Conservation (phyloP, 2,113 vertebrate species). For the Macquaria australasica region DNA sequence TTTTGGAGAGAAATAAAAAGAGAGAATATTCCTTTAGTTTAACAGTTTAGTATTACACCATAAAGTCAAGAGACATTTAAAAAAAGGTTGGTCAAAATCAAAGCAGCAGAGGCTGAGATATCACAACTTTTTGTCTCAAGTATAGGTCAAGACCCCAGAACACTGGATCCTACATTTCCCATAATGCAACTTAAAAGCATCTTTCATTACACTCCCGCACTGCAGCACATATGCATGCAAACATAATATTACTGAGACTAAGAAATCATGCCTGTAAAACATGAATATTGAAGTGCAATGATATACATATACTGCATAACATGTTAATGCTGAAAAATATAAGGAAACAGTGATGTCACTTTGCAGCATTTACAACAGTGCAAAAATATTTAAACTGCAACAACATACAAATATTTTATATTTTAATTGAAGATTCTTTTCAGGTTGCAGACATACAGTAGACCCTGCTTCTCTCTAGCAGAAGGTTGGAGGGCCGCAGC, state of each 20-base stretch:
- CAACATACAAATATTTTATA: background rate
- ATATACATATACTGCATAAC: background rate
- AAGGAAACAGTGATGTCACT: background rate
- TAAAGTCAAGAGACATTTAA: background rate
- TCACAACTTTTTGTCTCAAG: background rate
- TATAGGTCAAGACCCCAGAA: background rate
- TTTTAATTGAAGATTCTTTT: background rate
- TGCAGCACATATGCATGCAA: background rate
- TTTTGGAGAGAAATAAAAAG: background rate
- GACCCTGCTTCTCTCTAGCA: background rate
- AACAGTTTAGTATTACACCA: background rate
- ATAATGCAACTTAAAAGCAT: background rate
- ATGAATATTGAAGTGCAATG: background rate
- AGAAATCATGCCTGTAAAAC: background rate
- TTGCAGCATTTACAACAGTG: background rate
- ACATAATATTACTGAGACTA: background rate
- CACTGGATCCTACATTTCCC: background rate
- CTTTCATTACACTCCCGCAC: background rate
- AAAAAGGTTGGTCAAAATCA: background rate
- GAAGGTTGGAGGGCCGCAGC: background rate
- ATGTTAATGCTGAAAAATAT: background rate
- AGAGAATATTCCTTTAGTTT: background rate
- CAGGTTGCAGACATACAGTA: constrained; percentile 2
- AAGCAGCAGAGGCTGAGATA: background rate
- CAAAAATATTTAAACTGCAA: background rate